Base-by-base conservation (phyloP, 2,888 invertebrate species). In the Helleia helle region DNA sequence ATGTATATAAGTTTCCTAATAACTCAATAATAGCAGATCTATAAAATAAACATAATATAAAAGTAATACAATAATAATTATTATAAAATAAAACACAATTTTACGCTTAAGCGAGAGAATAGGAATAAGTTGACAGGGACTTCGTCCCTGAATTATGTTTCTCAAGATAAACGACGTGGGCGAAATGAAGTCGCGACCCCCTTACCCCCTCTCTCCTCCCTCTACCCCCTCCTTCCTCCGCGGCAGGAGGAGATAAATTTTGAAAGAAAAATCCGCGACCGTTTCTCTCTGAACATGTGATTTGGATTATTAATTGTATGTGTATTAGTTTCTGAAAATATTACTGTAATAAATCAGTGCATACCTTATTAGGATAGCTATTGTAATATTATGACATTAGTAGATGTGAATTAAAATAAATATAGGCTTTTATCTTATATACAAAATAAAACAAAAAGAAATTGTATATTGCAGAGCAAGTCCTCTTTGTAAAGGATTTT, bases 101-200 rank as follows among this genome's bases (percentile, higher is more conserved):
- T 81, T 73, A 77, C 79, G 83, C 71, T 80, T 75, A 80, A 72
- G 69, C 71, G 73, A 84, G 83, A 83, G 84, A 86, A 85, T 86
- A 77, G 79, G 84, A 83, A 84, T 86, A 86, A 85, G 84, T 85
- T 86, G 86, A 86, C 86, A 85, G 81, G 79, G 86, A 73, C 86
- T 83, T 81, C 71, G 75, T 71, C 69, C 75, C 73, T 84, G 88
- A 89, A 83, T 89, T 88, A 89, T 89, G 88, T 87, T 86, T 80
- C 86, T 87, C 83, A 89, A 89, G 88, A 89, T 89, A 89, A 89
- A 89, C 88, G 89, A 87, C 87, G 86, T 84, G 86, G 87, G 87
- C 89, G 88, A 89, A 89, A 89, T 89, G 89, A 89, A 89, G 89
- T 89, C 88, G 87, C 87, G 69, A 77, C 83, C 72, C 66, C 65